Evolutionary conservation across 2,113 vertebrate species (phyloP), one percentile per base, ranked within the genome.

Genomic region (Nibea albiflora): DNA sequence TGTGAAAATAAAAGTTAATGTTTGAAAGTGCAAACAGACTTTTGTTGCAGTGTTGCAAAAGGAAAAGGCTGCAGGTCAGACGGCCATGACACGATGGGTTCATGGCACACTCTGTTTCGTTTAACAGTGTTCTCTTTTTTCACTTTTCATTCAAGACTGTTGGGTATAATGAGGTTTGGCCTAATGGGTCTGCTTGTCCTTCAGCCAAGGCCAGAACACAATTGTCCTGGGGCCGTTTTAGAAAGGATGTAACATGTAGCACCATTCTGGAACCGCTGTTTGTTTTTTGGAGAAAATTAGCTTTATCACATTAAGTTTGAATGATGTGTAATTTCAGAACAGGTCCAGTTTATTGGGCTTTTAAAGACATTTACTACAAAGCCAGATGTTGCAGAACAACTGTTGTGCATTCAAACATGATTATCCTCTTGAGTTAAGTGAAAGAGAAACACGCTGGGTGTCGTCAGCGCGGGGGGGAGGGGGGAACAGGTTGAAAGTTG

Each of bases 381-480:
- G 26, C 46, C 50, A 76, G 64, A 69, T 42, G 31, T 75, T 70
- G 22, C 3, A 24, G 60, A 31, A 50, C 22, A 60, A 16, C 49
- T 31, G n/a, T 26, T 62, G 3, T 20, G 2, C 49, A 68, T 78
- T 54, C 0, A 22, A 56, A 64, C 28, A 11, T 1, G 26, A 68
- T 60, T 22, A 64, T 20, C 35, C 2, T 65, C 22, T 42, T 42
- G 22, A 52, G n/a, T 60, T 5, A 50, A 78, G 78, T 61, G 46
- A 85, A 84, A 85, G 62, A 60, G 24, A 86, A 85, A 83, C 63
- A 39, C 10, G 3, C 7, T 52, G n/a, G 61, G 54, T 53, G 72
- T 58, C 71, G n/a, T 62, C 10, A 50, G 57, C 15, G 16, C 19
- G 44, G 49, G 22, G 49, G 22, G 15, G 71, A 16, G 67, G 60